These are phyloP conservation scores for Harpalus rubripes DNA, from an alignment of 2,888 invertebrate species.

Conservation along the genomic window DNA sequence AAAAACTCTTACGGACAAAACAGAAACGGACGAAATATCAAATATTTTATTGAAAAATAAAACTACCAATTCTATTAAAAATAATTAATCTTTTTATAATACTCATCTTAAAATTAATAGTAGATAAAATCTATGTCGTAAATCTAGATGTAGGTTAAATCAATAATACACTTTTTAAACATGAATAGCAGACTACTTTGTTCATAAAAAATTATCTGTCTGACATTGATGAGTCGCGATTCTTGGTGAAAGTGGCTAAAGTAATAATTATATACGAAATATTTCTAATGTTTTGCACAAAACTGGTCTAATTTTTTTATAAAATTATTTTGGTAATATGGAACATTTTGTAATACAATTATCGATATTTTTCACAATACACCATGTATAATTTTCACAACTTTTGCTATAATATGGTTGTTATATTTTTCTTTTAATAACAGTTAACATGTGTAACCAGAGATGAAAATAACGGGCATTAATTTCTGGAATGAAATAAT, in stretches of 20 bases:
- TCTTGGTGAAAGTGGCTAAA: slow-evolving; percentile 6
- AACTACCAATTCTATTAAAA: neutral
- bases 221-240: slow-evolving; percentile 40
- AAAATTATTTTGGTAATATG: neutral
- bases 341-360: too few species aligned
- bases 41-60: neutral
- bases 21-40: neutral
- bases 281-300: neutral
- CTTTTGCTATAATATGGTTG: too few species aligned
- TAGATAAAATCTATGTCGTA: neutral
- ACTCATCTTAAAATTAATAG: slow-evolving; percentile 3
- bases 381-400: too few species aligned
- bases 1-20: neutral
- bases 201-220: slow-evolving; percentile 11
- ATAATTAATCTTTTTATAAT: neutral
- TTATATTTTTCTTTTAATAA: too few species aligned
- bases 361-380: too few species aligned
- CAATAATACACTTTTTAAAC: slow-evolving; percentile 25
- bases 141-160: slow-evolving; percentile 35
- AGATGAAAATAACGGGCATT: too few species aligned
- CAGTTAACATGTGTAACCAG: too few species aligned
- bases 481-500: too few species aligned
- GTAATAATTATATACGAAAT: slow-evolving; percentile 6
- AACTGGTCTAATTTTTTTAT: neutral
- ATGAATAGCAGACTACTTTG: slow-evolving; percentile 24